phyloP scores from a whole-genome alignment of 92 coral and sea anemone genomes.

The Epizoanthus fatuus region DNA sequence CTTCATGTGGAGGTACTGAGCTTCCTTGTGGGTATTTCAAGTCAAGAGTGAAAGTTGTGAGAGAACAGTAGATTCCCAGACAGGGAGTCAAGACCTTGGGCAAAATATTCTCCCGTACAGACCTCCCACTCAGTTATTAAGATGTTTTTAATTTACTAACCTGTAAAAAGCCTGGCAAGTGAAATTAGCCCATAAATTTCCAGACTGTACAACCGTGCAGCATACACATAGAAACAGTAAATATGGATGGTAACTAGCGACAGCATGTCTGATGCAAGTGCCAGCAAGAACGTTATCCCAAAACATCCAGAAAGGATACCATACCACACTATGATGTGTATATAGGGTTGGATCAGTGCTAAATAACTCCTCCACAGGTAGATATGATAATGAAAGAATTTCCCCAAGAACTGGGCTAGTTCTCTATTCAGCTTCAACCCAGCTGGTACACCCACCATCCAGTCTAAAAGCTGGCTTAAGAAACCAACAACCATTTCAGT shows the following conservation, averaged over 20 bases:
- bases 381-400: slow-evolving; percentile 90
- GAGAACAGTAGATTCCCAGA: no score
- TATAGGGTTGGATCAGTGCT: slow-evolving; percentile 79
- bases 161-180: slow-evolving; percentile 92
- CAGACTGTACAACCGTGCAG: slow-evolving; percentile 91
- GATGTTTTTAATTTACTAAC: slow-evolving; percentile 48
- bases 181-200: slow-evolving; percentile 85
- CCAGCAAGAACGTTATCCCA: slow-evolving; percentile 88
- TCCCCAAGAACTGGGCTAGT: slow-evolving; percentile 85
- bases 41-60: no score
- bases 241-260: slow-evolving; percentile 90
- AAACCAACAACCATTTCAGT: slow-evolving; percentile 82
- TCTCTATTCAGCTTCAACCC: slow-evolving; percentile 94
- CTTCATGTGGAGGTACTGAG: no score
- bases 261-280: slow-evolving; percentile 88
- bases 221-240: slow-evolving; percentile 98
- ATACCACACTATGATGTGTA: slow-evolving; percentile 77
- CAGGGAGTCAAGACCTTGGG: no score
- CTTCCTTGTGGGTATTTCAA: no score
- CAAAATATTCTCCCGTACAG: neutral
- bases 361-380: slow-evolving; percentile 94
- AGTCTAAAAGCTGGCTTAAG: slow-evolving; percentile 74
- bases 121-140: neutral
- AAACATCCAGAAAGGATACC: slow-evolving; percentile 87
- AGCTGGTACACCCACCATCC: slow-evolving; percentile 96